Evolutionary conservation across 1,140 invertebrate genomes (phyloP).

Genomic region (Heliothis virescens): DNA sequence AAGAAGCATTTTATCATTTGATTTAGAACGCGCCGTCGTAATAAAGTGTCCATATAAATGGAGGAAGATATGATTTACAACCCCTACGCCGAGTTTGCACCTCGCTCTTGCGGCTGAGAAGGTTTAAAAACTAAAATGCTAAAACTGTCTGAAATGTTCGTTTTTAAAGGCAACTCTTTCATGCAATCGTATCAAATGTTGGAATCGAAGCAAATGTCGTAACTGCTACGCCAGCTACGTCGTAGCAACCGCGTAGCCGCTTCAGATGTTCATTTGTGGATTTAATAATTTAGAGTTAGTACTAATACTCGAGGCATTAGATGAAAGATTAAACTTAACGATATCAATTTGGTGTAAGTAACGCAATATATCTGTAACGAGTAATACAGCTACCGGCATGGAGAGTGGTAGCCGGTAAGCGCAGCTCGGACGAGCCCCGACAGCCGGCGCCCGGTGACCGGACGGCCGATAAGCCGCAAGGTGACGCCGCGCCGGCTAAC

Average conservation of each 20-base stretch:
- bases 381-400: slow-evolving; percentile 14
- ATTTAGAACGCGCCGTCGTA: slow-evolving; percentile 81
- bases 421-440: not conserved
- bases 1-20: slow-evolving; percentile 84
- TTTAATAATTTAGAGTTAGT: not conserved
- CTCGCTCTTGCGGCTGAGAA: slow-evolving; percentile 56
- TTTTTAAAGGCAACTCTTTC: not conserved
- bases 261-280: not conserved
- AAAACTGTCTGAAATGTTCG: not conserved
- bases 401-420: slow-evolving; percentile 9
- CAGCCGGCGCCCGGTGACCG: slow-evolving; percentile 53
- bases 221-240: slow-evolving; percentile 6
- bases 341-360: slow-evolving; percentile 28
- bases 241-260: not conserved
- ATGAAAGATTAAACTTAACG: slow-evolving; percentile 44
- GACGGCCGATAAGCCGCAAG: slow-evolving; percentile 67
- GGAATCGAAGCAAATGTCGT: too few species aligned
- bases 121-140: slow-evolving; percentile 60
- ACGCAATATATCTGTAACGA: slow-evolving; percentile 43
- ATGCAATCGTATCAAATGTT: too few species aligned
- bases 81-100: slow-evolving; percentile 72
- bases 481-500: slow-evolving; percentile 59
- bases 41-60: slow-evolving; percentile 84
- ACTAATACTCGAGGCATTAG: slow-evolving; percentile 13
- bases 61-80: slow-evolving; percentile 81